These are phyloP conservation scores for Chrysina gloriosa DNA, from an alignment of 2,888 invertebrate genomes.

Conservation along the genomic window DNA sequence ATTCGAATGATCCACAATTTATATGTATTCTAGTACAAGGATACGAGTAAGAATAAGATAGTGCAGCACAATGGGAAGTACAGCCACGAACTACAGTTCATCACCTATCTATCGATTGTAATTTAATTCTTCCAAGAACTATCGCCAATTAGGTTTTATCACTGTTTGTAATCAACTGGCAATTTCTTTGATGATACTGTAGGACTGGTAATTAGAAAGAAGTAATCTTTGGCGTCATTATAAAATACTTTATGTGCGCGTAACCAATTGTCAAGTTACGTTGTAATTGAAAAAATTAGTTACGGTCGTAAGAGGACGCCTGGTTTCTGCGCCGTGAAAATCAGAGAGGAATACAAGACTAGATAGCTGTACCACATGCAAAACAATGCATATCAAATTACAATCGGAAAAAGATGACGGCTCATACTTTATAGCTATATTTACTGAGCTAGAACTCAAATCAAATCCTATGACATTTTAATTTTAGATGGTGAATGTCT, in stretches of 20 bases:
- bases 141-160: no score
- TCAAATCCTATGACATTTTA: no score
- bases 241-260: background rate
- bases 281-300: slow-evolving; percentile 19
- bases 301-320: slow-evolving; percentile 7
- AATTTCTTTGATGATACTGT: background rate
- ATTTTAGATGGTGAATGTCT: no score
- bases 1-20: no score
- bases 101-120: no score
- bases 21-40: no score
- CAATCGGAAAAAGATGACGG: background rate
- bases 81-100: no score
- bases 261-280: background rate
- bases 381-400: slow-evolving; percentile 23
- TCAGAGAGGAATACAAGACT: background rate
- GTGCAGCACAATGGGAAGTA: no score
- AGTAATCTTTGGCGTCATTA: background rate
- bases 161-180: background rate
- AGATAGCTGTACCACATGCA: background rate
- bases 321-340: background rate
- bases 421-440: no score
- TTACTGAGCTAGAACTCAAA: no score
- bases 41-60: no score
- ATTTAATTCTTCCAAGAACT: no score
- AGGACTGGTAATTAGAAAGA: slow-evolving; percentile 13